Evolutionary conservation across 1,140 invertebrate species (phyloP).

Genomic region (Drosophila paulistorum): DNA sequence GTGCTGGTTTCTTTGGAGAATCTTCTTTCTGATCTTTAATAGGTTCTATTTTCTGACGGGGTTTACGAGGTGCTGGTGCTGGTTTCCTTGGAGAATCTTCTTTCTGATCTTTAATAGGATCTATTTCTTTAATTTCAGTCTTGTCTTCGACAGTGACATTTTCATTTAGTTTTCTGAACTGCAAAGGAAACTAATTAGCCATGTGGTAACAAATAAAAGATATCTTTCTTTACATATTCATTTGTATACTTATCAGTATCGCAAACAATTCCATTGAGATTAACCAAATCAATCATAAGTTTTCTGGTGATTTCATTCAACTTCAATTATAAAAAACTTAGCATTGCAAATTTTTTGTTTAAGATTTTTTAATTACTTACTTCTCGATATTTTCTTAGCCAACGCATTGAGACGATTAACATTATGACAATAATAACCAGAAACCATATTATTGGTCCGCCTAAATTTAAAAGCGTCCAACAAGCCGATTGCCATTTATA

Average conservation of each 20-base stretch:
- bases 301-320: not conserved
- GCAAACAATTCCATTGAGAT: not conserved
- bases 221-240: not conserved
- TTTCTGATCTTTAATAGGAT: too few relatives aligned
- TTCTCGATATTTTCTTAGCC: not conserved
- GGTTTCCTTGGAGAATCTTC: too few relatives aligned
- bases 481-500: slow-evolving; percentile 6
- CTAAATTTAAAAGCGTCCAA: not conserved
- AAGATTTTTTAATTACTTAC: not conserved
- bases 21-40: too few relatives aligned
- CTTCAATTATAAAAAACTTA: not conserved
- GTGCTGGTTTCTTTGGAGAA: too few relatives aligned
- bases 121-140: too few relatives aligned
- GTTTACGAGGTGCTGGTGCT: too few relatives aligned
- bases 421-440: not conserved
- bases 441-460: not conserved
- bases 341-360: not conserved
- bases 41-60: too few relatives aligned
- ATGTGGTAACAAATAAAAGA: not conserved
- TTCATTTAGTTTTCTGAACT: not conserved
- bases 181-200: not conserved
- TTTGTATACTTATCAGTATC: not conserved
- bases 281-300: not conserved
- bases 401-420: not conserved
- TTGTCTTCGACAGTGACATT: too few relatives aligned